Base-by-base conservation (phyloP, 2,888 invertebrate genomes). In the Deladenus siricidicola region DNA sequence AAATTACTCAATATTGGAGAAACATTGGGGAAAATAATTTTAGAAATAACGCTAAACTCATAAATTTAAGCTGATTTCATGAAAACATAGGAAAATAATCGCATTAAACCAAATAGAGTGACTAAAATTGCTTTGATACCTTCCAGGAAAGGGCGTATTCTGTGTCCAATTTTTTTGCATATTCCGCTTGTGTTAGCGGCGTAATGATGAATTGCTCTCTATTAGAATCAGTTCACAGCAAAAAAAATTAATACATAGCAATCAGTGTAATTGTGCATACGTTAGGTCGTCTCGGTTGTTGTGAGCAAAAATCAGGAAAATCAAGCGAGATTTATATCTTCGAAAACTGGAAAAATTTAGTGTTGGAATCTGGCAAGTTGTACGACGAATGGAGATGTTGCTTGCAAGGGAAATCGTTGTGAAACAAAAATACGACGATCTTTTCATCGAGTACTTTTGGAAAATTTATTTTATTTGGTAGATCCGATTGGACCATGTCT, bases 61-160 rank as follows among this genome's bases (percentile, higher is more conserved):
- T 2, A 55, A 56, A 10, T 24, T 21, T 17, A 6, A 14, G 39
- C 39, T 14, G 14, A 34, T 10, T 10, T 34, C 6, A 34, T 34
- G 6, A 34, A 10, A 14, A 34, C 14, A 34, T 34, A 34, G 14
- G 14, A 34, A 34, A 34, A 34, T 10, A 34, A 34, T 34, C 39
- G 6, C 14, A 10, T 34, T 14, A 34, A 34, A 34, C 39, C 6
- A 34, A 34, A 34, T 10, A 34, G 8, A 10, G 39, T 34, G 14
- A 45, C 6, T n/a, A 39, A 39, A 19, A 23, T 4, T 34, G n/a
- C n/a, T n/a, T n/a, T n/a, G n/a, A n/a, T n/a, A 66, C 65, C 65
- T 62, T 55, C 66, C 66, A 21, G 66, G 66, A 51, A 59, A 47
- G 24, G 66, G 68, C 3, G 49, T 43, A 52, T 66, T 67, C 42